Base-by-base conservation (phyloP, 2,888 invertebrate genomes). In the Dasypogon diadema region DNA sequence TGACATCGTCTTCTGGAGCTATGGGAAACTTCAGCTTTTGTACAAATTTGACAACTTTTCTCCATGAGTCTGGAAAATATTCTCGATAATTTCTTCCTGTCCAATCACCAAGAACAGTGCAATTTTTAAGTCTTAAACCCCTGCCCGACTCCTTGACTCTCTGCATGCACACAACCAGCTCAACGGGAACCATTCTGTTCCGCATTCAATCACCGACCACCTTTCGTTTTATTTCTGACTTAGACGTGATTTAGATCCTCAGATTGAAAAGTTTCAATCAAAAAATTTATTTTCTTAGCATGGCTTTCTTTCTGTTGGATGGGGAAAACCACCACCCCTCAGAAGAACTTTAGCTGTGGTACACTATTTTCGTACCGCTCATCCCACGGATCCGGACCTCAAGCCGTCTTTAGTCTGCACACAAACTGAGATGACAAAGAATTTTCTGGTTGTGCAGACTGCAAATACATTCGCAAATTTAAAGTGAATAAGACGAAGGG, bases 191-290 rank as follows among this genome's bases (percentile, higher is more conserved):
- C 16, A 65, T 6, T 16, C 21, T 10, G 54, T n/a, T 70, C 24
- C 70, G 30, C 54, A 51, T 70, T 51, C 51, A 54, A 70, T 70
- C 56, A 34, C 8, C 42, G 24, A 22, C 56, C 73, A 73, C 73
- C 56, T 56, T 42, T 54, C 55, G 56, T 42, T 73, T 56, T 73
- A 73, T 56, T 73, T 73, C 73, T 73, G 73, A 73, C 73, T 73
- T 56, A 73, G 73, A 73, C 73, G 73, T 73, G 73, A 73, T 73
- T 73, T 73, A 73, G 73, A 73, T 74, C 46, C 58, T 30, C 60
- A 74, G 74, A 74, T 74, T 74, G 74, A 74, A 74, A 74, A 74
- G 74, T 74, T 74, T 74, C 74, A 74, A 74, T 74, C 74, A 74
- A 74, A 74, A 65, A 74, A 74, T 74, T 74, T 74, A 58, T 74